These are phyloP conservation scores for Tillus elongatus DNA, from an alignment of 2,888 invertebrate genomes.

Conservation along the genomic window DNA sequence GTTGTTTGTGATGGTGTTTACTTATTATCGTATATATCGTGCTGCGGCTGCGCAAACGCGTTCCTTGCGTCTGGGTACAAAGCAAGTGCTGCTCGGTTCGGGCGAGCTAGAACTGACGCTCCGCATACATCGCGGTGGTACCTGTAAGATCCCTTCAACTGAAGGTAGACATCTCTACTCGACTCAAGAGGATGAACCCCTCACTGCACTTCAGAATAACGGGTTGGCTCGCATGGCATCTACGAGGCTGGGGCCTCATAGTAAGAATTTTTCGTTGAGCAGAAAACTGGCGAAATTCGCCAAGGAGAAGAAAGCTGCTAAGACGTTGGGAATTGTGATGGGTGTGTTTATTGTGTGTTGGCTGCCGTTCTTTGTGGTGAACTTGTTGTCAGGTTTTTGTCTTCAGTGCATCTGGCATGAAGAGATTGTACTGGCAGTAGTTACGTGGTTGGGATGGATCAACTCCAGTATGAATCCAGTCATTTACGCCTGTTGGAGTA, in stretches of 20 bases:
- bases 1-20: constrained; percentile 94
- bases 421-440: constrained; percentile 78
- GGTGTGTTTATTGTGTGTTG: constrained; percentile 95
- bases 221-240: constrained; percentile 63
- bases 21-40: constrained; percentile 91
- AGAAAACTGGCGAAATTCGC: constrained; percentile 91
- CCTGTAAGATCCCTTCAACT: constrained; percentile 48
- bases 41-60: constrained; percentile 89
- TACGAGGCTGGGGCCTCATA: constrained; percentile 53
- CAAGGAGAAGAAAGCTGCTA: constrained; percentile 95
- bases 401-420: constrained; percentile 79
- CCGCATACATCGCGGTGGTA: constrained; percentile 88
- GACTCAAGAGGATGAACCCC: constrained; percentile 64
- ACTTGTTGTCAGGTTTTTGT: constrained; percentile 84
- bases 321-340: constrained; percentile 94
- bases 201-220: constrained; percentile 69
- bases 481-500: constrained; percentile 97
- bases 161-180: constrained; percentile 39
- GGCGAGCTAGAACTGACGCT: constrained; percentile 82
- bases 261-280: constrained; percentile 85
- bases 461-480: constrained; percentile 96
- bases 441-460: constrained; percentile 93
- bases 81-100: constrained; percentile 76
- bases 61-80: constrained; percentile 83
- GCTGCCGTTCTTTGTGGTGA: constrained; percentile 95